Evolutionary conservation across 1,140 invertebrate genomes (phyloP).

Genomic region (Hyphantria cunea): DNA sequence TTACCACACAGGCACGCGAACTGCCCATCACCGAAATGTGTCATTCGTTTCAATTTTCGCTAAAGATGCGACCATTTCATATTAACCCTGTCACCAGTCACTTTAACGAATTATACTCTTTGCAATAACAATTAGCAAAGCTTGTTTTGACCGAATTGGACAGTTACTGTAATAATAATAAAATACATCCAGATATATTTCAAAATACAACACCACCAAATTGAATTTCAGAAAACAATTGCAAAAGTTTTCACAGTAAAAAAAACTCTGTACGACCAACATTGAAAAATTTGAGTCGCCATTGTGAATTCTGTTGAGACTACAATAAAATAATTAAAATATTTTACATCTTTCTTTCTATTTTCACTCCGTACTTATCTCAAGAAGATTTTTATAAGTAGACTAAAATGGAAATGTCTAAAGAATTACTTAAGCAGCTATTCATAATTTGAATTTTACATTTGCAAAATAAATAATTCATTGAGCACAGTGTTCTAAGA

Average conservation of each 20-base stretch:
- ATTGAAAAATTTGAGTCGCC: slow-evolving; percentile 63
- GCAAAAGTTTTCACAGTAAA: slow-evolving; percentile 35
- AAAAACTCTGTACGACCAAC: slow-evolving; percentile 39
- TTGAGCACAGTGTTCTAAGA: slow-evolving; percentile 2
- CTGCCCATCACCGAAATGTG: slow-evolving; percentile 49
- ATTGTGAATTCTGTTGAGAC: slow-evolving; percentile 63
- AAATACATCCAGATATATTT: slow-evolving; percentile 39
- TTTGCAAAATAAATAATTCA: slow-evolving; percentile 26
- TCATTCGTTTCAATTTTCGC: slow-evolving; percentile 67
- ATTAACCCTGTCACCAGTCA: slow-evolving; percentile 30
- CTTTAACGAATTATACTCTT: slow-evolving; percentile 33
- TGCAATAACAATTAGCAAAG: slow-evolving; percentile 44
- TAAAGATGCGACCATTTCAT: slow-evolving; percentile 48
- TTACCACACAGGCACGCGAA: slow-evolving; percentile 57
- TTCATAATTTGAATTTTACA: slow-evolving; percentile 28
- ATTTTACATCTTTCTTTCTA: slow-evolving; percentile 9
- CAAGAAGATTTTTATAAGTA: slow-evolving; percentile 12
- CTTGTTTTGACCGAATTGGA: slow-evolving; percentile 50
- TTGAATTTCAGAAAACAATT: slow-evolving; percentile 48
- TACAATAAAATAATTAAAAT: slow-evolving; percentile 53
- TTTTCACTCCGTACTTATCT: slow-evolving; percentile 1
- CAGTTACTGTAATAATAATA: slow-evolving; percentile 46
- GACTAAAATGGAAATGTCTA: slow-evolving; percentile 8
- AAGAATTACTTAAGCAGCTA: slow-evolving; percentile 24
- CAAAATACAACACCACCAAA: slow-evolving; percentile 38